A percentile compares a stretch with the other conserved stretches of the same genome.
phyloP scores from a whole-genome alignment of 2,113 vertebrate species.

The Oryzias melastigma region DNA sequence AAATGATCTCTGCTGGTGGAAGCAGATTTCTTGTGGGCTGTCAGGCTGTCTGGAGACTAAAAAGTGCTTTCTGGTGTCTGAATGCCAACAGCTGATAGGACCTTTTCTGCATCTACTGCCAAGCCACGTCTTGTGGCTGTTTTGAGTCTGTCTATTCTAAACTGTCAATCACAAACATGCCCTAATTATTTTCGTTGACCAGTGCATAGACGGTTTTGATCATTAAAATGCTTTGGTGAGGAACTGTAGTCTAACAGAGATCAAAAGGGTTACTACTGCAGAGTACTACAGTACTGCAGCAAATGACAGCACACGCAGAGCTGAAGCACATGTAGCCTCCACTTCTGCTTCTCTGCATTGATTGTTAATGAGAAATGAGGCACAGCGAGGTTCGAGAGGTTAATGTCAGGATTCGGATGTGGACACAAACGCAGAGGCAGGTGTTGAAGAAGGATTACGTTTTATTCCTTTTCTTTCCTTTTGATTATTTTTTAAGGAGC shows the following conservation, averaged over 20 bases:
- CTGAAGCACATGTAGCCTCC: slow-evolving; percentile 10
- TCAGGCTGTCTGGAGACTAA: slow-evolving; percentile 35
- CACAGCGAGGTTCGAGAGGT: background rate
- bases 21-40: slow-evolving; percentile 30
- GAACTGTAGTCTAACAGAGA: slow-evolving; percentile 16
- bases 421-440: too few relatives aligned
- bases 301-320: slow-evolving; percentile 15
- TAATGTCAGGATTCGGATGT: background rate
- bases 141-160: slow-evolving; percentile 28
- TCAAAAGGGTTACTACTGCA: slow-evolving; percentile 31
- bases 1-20: slow-evolving; percentile 12
- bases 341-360: background rate
- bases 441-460: too few relatives aligned
- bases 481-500: too few relatives aligned
- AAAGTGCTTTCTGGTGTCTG: slow-evolving; percentile 32
- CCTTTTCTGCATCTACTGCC: slow-evolving; percentile 41
- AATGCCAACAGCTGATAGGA: slow-evolving; percentile 57
- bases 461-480: too few relatives aligned
- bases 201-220: background rate
- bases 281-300: slow-evolving; percentile 59
- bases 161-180: slow-evolving; percentile 24
- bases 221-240: background rate
- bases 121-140: slow-evolving; percentile 31
- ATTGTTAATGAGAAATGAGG: slow-evolving; percentile 6
- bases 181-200: slow-evolving; percentile 3